Base-by-base conservation (phyloP, 2,113 vertebrate genomes). In the Desmodus rotundus region DNA sequence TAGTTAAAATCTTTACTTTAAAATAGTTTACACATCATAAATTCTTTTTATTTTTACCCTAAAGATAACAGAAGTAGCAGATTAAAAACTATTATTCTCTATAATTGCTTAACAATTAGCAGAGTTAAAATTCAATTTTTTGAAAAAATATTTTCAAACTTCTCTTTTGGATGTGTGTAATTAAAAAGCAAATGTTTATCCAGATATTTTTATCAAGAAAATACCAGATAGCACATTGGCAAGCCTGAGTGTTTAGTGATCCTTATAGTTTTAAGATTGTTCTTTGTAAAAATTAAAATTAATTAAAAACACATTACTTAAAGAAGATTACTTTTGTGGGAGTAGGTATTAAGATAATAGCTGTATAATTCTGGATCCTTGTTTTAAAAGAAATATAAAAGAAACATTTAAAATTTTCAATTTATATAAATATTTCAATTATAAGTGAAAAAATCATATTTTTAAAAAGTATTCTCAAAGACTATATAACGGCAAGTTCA, bases 161-260 rank as follows among this genome's bases (percentile, higher is more conserved):
- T 87, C 41, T 16, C 22, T 68, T 78, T 73, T 78, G 6, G 47
- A 22, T 56, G 10, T 65, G 70, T 87, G 45, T 83, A 88, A 73
- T 45, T 72, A 7, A 89, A 61, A 96, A 65, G 52, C 36, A 20
- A n/a, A 45, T 19, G 0, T 50, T 93, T 81, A 61, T 63, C 91
- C 74, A 47, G 95, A 43, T 38, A 31, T 97, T 96, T 65, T 83
- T 76, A 77, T 87, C 78, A 95, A 97, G 95, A 94, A 91, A 74
- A 87, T 92, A 81, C 2, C 65, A 31, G 77, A 63, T 13, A 52
- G 20, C 5, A 89, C 85, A 28, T 43, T 76, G 16, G 19, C 52
- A 61, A 89, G 26, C 24, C 93, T 73, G 43, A 45, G 80, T 91
- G 6, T 4, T 70, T 93, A 91, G 47, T 47, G 74, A 93, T 95